Percentiles rank a stretch among this genome's conserved stretches.
These are phyloP conservation scores for Diarsia rubi DNA, from an alignment of 2,888 invertebrate genomes.

Conservation along the genomic window DNA sequence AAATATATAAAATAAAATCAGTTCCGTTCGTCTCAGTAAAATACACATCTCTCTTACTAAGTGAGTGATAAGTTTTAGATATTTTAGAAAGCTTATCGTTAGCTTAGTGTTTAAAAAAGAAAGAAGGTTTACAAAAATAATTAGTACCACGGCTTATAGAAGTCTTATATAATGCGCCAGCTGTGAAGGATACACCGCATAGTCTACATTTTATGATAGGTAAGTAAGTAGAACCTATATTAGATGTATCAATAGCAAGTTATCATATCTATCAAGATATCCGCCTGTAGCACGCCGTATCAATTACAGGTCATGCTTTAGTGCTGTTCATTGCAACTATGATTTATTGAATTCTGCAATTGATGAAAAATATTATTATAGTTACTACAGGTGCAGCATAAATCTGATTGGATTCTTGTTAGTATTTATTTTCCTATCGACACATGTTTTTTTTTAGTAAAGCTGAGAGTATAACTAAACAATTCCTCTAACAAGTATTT, in stretches of 20 bases:
- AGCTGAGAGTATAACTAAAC: neutral
- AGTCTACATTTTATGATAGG: slow-evolving; percentile 77
- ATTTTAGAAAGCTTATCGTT: slow-evolving; percentile 61
- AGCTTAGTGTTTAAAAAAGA: slow-evolving; percentile 50
- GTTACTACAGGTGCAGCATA: neutral
- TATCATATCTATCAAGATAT: slow-evolving; percentile 68
- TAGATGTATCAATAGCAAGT: slow-evolving; percentile 56
- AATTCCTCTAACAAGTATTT: neutral
- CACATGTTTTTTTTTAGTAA: neutral
- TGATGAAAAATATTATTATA: slow-evolving; percentile 1
- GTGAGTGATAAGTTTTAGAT: slow-evolving; percentile 64
- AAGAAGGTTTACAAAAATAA: neutral
- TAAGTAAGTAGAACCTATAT: slow-evolving; percentile 68
- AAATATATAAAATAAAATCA: slow-evolving; percentile 13
- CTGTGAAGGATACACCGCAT: slow-evolving; percentile 58
- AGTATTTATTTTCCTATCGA: neutral
- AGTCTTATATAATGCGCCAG: slow-evolving; percentile 61
- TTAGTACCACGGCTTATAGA: slow-evolving; percentile 17
- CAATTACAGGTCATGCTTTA: slow-evolving; percentile 64
- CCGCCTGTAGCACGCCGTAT: slow-evolving; percentile 51
- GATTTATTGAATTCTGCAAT: slow-evolving; percentile 35
- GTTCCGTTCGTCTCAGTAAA: slow-evolving; percentile 30
- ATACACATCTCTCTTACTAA: slow-evolving; percentile 31
- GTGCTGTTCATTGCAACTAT: slow-evolving; percentile 49
- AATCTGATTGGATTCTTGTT: slow-evolving; percentile 51